These are phyloP conservation scores for Pogoniulus pusillus DNA, from an alignment of 2,797 vertebrate genomes.

Conservation along the genomic window DNA sequence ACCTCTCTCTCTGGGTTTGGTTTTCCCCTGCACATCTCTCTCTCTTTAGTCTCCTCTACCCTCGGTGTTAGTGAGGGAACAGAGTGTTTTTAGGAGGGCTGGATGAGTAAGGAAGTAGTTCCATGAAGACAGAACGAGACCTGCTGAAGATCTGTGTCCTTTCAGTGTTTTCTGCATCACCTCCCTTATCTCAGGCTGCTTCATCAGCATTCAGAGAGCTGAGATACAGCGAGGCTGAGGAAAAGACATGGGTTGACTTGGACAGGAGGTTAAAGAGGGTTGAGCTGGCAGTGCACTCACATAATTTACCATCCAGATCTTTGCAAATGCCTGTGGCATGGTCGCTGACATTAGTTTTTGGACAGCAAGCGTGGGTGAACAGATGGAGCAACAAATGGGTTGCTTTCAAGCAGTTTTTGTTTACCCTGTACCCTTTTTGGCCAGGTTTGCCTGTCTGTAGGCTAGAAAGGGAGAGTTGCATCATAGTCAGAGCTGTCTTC, in stretches of 20 bases:
- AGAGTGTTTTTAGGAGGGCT: background rate
- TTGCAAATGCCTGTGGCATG: background rate
- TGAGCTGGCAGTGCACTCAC: background rate
- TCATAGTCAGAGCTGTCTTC: background rate
- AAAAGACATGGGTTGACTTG: background rate
- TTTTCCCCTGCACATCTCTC: background rate
- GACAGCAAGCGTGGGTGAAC: background rate
- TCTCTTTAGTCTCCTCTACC: background rate
- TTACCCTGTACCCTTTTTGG: background rate
- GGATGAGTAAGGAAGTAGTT: too few relatives aligned
- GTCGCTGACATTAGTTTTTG: background rate
- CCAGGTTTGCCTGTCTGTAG: background rate
- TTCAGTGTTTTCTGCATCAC: background rate
- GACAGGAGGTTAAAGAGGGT: background rate
- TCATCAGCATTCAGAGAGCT: background rate
- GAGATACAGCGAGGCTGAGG: background rate
- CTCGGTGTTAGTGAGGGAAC: accelerated
- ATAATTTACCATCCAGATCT: background rate
- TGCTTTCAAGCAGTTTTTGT: background rate
- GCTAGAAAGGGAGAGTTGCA: background rate
- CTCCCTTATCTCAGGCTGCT: background rate
- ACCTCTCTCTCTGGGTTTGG: background rate
- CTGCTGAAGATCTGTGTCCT: background rate
- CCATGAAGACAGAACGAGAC: too few relatives aligned
- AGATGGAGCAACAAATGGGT: background rate